Conservation (phyloP, 2,113 vertebrate species). For the Puntigrus tetrazona region DNA sequence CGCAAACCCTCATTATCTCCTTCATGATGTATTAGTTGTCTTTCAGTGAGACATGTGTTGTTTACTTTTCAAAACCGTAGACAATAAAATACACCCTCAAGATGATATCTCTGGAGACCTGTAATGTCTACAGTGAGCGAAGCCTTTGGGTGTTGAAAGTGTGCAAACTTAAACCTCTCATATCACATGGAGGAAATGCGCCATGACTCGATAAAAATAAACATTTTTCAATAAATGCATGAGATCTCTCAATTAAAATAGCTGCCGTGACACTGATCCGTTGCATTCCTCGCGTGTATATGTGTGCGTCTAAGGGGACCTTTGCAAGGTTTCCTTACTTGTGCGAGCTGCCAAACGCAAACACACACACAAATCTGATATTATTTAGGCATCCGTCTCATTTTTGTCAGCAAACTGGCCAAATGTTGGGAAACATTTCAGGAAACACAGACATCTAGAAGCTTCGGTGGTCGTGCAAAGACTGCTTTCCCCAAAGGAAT, state of each 20-base stretch:
- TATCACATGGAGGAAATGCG: constrained; percentile 36
- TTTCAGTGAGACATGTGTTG: constrained; percentile 57
- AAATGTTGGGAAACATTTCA: constrained; percentile 72
- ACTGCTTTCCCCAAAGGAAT: constrained; percentile 33
- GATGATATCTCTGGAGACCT: constrained; percentile 51
- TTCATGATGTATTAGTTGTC: constrained; percentile 40
- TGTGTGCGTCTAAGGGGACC: constrained; percentile 15
- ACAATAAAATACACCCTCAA: constrained; percentile 58
- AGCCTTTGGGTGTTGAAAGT: constrained; percentile 50
- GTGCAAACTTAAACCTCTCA: constrained; percentile 36
- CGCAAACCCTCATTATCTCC: constrained; percentile 51
- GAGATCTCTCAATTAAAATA: constrained; percentile 43
- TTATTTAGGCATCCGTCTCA: constrained; percentile 64
- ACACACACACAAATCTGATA: constrained; percentile 45
- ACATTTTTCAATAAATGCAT: constrained; percentile 39
- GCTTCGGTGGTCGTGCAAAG: constrained; percentile 22
- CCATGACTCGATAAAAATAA: constrained; percentile 12
- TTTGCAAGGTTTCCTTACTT: constrained; percentile 47
- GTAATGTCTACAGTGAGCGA: constrained; percentile 36
- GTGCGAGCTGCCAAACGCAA: constrained; percentile 49
- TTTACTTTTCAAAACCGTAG: constrained; percentile 54
- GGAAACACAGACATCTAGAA: constrained; percentile 50
- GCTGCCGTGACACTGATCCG: constrained; percentile 48
- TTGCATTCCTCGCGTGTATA: constrained; percentile 14
- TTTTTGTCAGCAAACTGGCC: constrained; percentile 74